Evolutionary conservation across 2,797 vertebrate species (phyloP).

Genomic region (Myripristis murdjan): DNA sequence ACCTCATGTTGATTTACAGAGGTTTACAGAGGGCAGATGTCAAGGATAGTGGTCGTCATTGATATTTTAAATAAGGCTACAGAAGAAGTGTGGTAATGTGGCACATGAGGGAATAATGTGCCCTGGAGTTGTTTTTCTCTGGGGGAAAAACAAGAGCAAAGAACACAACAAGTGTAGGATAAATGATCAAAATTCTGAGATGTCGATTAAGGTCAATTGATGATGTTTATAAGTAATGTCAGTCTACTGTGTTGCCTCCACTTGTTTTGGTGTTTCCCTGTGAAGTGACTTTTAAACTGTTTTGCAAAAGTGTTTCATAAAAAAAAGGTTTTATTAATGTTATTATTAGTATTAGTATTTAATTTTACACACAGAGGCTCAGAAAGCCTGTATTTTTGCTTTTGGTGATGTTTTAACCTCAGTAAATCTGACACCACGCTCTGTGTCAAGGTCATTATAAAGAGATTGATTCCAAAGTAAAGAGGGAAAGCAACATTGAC

Average conservation of each 20-base stretch:
- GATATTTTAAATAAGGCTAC: constrained; percentile 32
- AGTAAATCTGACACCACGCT: background rate
- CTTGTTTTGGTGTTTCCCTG: too few relatives aligned
- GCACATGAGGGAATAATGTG: constrained; percentile 11
- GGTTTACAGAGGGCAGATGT: constrained; percentile 1
- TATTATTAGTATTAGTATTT: too few relatives aligned
- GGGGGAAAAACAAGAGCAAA: background rate
- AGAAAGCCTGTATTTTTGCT: background rate
- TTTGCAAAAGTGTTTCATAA: too few relatives aligned
- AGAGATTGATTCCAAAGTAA: background rate
- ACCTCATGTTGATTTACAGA: constrained; percentile 18
- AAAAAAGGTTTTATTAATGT: too few relatives aligned
- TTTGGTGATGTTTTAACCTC: background rate
- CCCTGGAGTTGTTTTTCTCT: constrained; percentile 23
- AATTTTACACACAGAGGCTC: background rate
- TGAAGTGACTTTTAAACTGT: too few relatives aligned
- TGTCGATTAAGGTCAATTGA: background rate
- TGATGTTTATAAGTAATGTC: too few relatives aligned
- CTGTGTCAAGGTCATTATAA: background rate
- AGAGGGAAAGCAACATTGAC: background rate
- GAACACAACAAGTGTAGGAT: background rate
- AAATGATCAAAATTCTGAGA: too few relatives aligned
- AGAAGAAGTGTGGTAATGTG: background rate
- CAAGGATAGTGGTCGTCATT: constrained; percentile 16
- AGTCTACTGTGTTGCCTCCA: too few relatives aligned